phyloP scores from a whole-genome alignment of 2,113 vertebrate species.

The Notarius quadriscutis region DNA sequence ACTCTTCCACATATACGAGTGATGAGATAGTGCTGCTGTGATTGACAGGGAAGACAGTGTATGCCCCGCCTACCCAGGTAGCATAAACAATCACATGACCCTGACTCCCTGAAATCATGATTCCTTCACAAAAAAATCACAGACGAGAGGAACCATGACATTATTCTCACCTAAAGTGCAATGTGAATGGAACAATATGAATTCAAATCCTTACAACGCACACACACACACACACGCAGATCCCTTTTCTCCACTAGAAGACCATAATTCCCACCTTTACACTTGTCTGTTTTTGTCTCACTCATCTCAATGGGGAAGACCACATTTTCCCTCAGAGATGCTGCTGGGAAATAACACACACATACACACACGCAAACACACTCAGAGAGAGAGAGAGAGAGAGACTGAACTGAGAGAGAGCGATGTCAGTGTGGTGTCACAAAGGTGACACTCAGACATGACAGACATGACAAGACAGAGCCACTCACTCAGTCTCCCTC shows the following conservation, averaged over 20 bases:
- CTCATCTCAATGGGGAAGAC: not conserved
- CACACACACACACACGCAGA: not conserved
- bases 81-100: no score
- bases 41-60: no score
- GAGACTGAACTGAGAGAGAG: not conserved
- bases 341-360: not conserved
- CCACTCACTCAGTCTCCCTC: not conserved
- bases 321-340: not conserved
- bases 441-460: conserved; percentile 1
- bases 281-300: not conserved
- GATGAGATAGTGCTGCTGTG: no score
- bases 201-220: no score
- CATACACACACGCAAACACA: not conserved
- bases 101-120: no score
- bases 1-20: no score
- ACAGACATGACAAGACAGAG: not conserved
- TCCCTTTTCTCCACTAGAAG: not conserved
- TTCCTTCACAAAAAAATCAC: no score
- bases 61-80: no score
- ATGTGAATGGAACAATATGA: no score
- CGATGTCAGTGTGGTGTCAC: not conserved
- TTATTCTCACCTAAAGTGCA: no score
- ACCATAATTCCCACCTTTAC: not conserved
- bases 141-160: no score
- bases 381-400: no score